Evolutionary conservation across 2,797 vertebrate genomes (phyloP), one percentile per base, ranked within the genome.

Genomic region (Phylloscopus collybita): DNA sequence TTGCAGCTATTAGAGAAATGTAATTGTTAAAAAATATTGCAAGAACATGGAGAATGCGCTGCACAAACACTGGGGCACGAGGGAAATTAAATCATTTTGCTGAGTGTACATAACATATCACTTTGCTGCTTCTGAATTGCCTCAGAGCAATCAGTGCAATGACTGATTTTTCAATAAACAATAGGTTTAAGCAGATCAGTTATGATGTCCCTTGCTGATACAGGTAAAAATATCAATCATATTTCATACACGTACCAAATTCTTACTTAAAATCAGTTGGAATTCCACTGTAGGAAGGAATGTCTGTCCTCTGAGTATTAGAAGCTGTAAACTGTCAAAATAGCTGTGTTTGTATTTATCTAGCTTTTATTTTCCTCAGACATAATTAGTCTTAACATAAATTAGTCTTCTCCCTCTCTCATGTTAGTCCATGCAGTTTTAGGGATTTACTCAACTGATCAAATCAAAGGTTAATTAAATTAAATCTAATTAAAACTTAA

Each of bases 21-120:
- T 81, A 91, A 87, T 88, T 91, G 80, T 74, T 86, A 16, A 88
- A 93, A 93, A 93, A 72, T 86, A 60, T 73, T 76, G 29, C 13
- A 32, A 34, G 80, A 90, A 86, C 25, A 44, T 56, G 71, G 25
- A 72, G 40, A 86, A 79, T 51, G 5, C 66, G 49, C 38, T 78
- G 20, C 70, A 65, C 0, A 1, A 90, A 21, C 40, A 38, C 40
- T 2, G 19, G 15, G 7, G 11, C 36, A 66, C 4, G 5, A 64
- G 57, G 42, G 51, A 87, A 90, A 90, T 92, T 4, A 60, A 93
- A 92, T 64, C 0, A 47, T 94, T 93, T 94, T 91, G 71, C 45
- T 62, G 71, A 81, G 29, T 49, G 36, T 54, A 74, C 26, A 22
- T 51, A 85, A 78, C 5, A 0, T 7, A 64, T 73, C 49, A 23